These are phyloP conservation scores for Choloepus hoffmanni DNA, from an alignment of 2,113 vertebrate species.

Conservation along the genomic window DNA sequence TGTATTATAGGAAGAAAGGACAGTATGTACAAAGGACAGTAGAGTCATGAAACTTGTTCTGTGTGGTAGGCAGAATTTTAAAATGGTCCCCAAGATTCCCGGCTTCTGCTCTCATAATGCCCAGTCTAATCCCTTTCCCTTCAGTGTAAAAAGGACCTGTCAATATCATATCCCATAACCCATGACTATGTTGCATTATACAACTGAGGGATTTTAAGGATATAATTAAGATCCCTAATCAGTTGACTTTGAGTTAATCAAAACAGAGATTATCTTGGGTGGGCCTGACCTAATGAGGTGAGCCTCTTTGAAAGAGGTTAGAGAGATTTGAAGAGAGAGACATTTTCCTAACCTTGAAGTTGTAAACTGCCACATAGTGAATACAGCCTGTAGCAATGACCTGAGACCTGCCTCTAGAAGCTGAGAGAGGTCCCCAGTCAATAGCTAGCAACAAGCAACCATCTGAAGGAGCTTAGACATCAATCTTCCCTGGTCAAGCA, in stretches of 20 bases:
- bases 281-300: background rate
- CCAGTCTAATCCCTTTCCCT: background rate
- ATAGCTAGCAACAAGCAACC: background rate
- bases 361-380: background rate
- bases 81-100: background rate
- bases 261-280: background rate
- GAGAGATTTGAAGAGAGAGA: background rate
- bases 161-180: background rate
- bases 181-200: background rate
- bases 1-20: background rate
- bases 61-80: background rate
- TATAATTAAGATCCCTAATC: background rate
- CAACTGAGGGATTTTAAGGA: background rate
- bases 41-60: background rate
- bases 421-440: background rate
- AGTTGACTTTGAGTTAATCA: background rate
- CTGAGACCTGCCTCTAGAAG: background rate
- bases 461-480: background rate
- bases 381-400: background rate
- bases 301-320: background rate
- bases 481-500: background rate
- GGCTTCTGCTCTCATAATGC: background rate
- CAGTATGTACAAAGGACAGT: background rate
- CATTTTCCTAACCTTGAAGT: background rate
- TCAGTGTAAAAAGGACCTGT: background rate